Percentiles rank a stretch among this genome's conserved stretches.
phyloP scores from a whole-genome alignment of 2,113 vertebrate genomes.

The Heptranchias perlo region DNA sequence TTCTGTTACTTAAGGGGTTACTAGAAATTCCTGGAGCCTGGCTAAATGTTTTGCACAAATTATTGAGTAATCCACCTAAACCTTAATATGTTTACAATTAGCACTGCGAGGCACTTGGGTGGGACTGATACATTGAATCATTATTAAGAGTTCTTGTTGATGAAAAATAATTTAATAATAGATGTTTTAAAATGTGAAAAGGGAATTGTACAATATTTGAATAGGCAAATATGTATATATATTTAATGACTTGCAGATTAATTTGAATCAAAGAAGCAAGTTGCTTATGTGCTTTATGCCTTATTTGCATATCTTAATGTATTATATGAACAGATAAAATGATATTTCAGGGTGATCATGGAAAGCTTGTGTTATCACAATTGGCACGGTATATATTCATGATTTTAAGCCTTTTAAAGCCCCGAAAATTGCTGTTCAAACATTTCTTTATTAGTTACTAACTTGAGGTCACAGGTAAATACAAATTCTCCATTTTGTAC shows the following conservation, averaged over 20 bases:
- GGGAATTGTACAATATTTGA: neutral
- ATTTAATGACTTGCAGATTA: neutral
- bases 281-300: neutral
- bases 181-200: neutral
- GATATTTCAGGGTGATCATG: neutral
- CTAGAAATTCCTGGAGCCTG: neutral
- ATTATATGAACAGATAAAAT: neutral
- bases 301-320: neutral
- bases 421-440: neutral
- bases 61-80: neutral
- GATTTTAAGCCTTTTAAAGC: neutral
- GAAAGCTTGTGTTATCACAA: neutral
- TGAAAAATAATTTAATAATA: slow-evolving; percentile 1
- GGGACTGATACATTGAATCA: neutral
- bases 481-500: neutral
- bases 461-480: neutral
- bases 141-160: neutral
- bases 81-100: neutral
- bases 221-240: neutral
- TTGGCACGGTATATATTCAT: no score
- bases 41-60: neutral
- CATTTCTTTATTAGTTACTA: neutral
- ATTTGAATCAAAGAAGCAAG: neutral
- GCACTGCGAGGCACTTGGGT: neutral
- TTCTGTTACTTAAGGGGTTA: neutral